Evolutionary conservation across 2,797 vertebrate genomes (phyloP), one percentile per base, ranked within the genome.

Genomic region (Myiotriccus ornatus): DNA sequence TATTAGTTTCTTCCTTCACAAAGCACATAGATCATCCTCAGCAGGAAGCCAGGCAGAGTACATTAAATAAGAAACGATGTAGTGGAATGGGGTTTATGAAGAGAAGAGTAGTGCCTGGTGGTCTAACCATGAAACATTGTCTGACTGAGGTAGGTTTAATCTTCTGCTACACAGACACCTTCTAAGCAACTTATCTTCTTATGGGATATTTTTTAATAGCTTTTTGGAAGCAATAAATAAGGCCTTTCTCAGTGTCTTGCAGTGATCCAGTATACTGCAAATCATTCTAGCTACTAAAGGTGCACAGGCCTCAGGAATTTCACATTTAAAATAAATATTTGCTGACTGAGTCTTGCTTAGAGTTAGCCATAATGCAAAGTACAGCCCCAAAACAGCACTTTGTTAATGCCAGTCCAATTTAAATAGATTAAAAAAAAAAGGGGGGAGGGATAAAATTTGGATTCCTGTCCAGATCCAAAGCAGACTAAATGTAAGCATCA

Each of bases 201-300:
- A 50, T 18, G 60, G 74, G 92, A 93, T 93, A 81, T 90, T 96
- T 93, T 93, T 96, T 96, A 94, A 94, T 93, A 86, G 90, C 80
- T 92, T 96, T 96, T 94, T 76, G 77, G 81, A 94, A 93, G 71
- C 59, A 87, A 93, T 94, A 84, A 96, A 75, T 95, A 95, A 95
- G 89, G 64, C 32, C 49, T 90, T 91, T 95, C 59, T 68, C 73
- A 60, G 62, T 67, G 49, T 65, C 74, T 71, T 74, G 88, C 84
- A 94, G 91, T 81, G 86, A 92, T 41, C 37, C 65, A 46, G 75
- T 59, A 76, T 37, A 77, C 65, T 69, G 69, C 67, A 89, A 91
- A 79, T 84, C 84, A 77, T 76, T 78, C 59, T 55, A 59, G 34
- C 28, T 79, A n/a, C 22, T 69, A 90, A 64, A 90, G 49, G 81